A percentile compares a stretch with the other conserved stretches of the same genome.
Evolutionary conservation across 2,113 vertebrate genomes (phyloP).

Genomic region (Talpa occidentalis): DNA sequence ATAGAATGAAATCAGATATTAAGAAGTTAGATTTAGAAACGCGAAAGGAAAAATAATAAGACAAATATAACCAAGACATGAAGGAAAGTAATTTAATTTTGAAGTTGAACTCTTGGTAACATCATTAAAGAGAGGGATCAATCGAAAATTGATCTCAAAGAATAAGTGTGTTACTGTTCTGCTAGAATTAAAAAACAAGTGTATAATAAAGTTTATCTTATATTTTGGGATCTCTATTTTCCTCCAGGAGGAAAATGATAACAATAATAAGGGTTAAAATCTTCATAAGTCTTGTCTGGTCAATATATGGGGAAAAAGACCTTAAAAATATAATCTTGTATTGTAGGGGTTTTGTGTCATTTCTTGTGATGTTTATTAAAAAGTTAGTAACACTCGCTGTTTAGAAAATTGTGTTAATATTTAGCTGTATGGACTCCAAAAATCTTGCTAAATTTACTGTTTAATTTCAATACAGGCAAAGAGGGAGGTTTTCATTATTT

Average conservation of each 20-base stretch:
- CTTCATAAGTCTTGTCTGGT: not conserved
- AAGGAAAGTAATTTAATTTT: conserved; percentile 35
- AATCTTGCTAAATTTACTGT: not conserved
- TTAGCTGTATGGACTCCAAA: not conserved
- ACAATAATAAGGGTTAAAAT: not conserved
- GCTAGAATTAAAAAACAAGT: not conserved
- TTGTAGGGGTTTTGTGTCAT: not conserved
- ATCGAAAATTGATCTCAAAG: not conserved
- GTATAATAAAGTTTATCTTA: not conserved
- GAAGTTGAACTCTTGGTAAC: not conserved
- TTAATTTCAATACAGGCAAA: not conserved
- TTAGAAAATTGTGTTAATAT: conserved; percentile 4
- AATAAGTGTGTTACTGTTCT: not conserved
- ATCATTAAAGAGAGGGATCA: not conserved
- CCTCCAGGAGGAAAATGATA: not conserved
- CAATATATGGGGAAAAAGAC: not conserved
- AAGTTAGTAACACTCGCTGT: not conserved
- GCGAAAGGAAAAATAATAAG: not conserved
- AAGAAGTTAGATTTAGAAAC: conserved; percentile 4
- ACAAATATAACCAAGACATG: not conserved
- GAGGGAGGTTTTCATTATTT: not conserved
- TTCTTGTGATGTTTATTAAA: not conserved
- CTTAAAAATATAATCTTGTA: not conserved
- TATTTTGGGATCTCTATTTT: not conserved
- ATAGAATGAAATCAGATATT: not conserved